Evolutionary conservation across 2,888 invertebrate genomes (phyloP).

Genomic region (Balanococcus diminutus): DNA sequence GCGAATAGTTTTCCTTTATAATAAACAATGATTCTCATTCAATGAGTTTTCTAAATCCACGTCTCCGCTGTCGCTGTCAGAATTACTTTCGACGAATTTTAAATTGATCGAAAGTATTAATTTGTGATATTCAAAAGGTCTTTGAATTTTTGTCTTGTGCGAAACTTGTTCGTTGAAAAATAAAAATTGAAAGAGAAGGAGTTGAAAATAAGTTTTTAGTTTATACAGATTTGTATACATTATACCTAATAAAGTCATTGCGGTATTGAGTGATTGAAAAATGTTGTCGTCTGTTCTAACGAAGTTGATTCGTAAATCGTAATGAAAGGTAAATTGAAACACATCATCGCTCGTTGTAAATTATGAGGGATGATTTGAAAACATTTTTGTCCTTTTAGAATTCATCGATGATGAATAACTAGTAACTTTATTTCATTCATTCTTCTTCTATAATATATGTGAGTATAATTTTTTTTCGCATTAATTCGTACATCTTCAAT

Average conservation of each 20-base stretch:
- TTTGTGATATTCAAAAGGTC: constrained; percentile 1
- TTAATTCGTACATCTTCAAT: no score
- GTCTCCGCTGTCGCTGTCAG: not conserved
- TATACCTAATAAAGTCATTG: not conserved
- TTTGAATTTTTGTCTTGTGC: not conserved
- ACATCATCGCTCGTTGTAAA: not conserved
- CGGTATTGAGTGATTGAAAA: not conserved
- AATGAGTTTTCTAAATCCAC: not conserved
- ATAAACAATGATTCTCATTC: not conserved
- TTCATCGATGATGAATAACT: no score
- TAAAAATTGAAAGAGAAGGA: not conserved
- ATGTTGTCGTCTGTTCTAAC: not conserved
- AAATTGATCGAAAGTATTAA: constrained; percentile 16
- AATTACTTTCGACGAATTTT: not conserved
- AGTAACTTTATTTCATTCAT: no score
- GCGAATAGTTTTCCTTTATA: not conserved
- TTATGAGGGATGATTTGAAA: not conserved
- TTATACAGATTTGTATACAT: not conserved
- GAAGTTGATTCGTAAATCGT: not conserved
- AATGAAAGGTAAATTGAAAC: not conserved
- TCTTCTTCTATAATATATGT: no score
- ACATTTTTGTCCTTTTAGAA: not conserved
- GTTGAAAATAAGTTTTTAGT: not conserved
- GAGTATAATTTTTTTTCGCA: no score
- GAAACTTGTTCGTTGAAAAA: not conserved